Percentiles rank a stretch among this genome's conserved stretches.
Evolutionary conservation across 2,113 vertebrate genomes (phyloP).

Genomic region (Todiramphus saurophagus): DNA sequence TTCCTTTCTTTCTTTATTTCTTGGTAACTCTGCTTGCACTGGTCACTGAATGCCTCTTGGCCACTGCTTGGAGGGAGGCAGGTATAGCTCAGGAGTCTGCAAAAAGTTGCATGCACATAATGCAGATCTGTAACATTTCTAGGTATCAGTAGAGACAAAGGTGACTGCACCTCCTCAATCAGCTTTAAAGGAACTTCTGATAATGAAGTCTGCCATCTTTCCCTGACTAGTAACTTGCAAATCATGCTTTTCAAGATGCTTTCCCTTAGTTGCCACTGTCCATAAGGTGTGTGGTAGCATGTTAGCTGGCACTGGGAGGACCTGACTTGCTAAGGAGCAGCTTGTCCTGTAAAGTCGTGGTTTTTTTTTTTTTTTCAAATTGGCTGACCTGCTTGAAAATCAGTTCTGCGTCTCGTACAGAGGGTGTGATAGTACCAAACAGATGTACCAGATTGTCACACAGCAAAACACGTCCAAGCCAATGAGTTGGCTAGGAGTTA

Average conservation of each 20-base stretch:
- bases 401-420: not conserved
- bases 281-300: not conserved
- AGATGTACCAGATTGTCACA: not conserved
- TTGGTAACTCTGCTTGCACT: not conserved
- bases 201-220: slow-evolving; percentile 14
- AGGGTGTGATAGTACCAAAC: slow-evolving; percentile 21
- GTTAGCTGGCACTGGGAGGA: not conserved
- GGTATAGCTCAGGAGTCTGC: not conserved
- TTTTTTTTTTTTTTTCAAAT: not conserved
- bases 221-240: not conserved
- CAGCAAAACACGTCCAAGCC: not conserved
- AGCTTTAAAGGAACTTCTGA: not conserved
- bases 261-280: not conserved
- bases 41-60: not conserved
- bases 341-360: not conserved
- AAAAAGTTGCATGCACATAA: not conserved
- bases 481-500: not conserved
- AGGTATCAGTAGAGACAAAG: not conserved
- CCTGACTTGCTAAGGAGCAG: not conserved
- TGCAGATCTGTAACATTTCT: not conserved
- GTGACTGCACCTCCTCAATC: not conserved
- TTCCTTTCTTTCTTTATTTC: not conserved
- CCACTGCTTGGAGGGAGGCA: not conserved
- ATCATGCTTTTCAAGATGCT: not conserved
- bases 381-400: slow-evolving; percentile 32